Evolutionary conservation across 2,888 invertebrate species (phyloP).

Genomic region (Fragum whitleyi): DNA sequence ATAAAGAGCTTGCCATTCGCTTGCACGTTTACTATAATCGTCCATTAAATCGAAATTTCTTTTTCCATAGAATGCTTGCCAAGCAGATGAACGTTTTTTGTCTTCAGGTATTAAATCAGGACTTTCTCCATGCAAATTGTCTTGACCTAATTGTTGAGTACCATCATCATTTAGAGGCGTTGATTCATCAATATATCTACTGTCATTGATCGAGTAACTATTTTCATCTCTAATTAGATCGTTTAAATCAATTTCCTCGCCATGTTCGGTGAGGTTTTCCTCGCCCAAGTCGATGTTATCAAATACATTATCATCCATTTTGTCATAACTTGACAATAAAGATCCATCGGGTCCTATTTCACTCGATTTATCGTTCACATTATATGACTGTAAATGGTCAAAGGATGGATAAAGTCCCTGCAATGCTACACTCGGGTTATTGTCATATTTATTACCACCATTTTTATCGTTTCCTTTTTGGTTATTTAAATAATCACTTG

Average conservation of each 20-base stretch:
- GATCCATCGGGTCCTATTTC: conserved; percentile 2
- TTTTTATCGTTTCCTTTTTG: conserved; percentile 13
- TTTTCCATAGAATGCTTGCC: conserved; percentile 40
- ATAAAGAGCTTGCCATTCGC: conserved; percentile 37
- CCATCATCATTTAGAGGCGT: not conserved
- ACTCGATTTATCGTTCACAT: conserved; percentile 4
- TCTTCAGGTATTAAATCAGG: conserved; percentile 8
- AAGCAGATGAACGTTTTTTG: conserved; percentile 29
- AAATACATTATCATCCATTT: conserved; percentile 5
- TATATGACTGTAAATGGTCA: conserved; percentile 12
- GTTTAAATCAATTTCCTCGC: not conserved
- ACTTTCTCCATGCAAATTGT: conserved; percentile 4
- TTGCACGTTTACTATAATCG: conserved; percentile 30
- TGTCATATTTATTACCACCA: conserved; percentile 21
- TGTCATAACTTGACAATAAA: conserved; percentile 7
- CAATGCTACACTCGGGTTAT: not conserved
- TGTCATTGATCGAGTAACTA: not conserved
- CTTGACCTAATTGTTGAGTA: not conserved
- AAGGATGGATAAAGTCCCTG: conserved; percentile 10
- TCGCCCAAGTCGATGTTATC: conserved; percentile 3
- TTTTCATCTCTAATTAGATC: not conserved
- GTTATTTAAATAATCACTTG: conserved; percentile 8
- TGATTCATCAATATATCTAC: conserved; percentile 11
- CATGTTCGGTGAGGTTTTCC: not conserved
- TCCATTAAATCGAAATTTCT: too few species aligned